phyloP scores from a whole-genome alignment of 2,888 invertebrate species.

The Morpho achilles region DNA sequence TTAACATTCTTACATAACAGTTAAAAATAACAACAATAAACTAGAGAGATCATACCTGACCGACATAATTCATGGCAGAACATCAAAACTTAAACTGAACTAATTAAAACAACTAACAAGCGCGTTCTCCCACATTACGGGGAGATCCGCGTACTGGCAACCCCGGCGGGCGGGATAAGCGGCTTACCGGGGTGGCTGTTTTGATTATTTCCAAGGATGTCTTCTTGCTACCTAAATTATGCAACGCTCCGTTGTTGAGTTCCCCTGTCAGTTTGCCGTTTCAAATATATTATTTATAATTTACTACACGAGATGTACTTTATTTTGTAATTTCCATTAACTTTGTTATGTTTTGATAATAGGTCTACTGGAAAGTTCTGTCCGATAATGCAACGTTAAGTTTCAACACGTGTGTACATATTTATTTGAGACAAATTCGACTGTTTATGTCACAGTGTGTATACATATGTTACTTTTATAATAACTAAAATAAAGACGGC shows the following conservation, averaged over 20 bases:
- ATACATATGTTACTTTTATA: too few species aligned
- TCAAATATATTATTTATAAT: slow-evolving; percentile 11
- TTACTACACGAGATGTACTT: too few species aligned
- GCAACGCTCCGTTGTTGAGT: slow-evolving; percentile 44
- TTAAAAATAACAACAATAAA: too few species aligned
- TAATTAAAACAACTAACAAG: slow-evolving; percentile 76
- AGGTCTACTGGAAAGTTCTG: too few species aligned
- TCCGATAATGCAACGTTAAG: too few species aligned
- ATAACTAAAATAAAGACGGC: too few species aligned
- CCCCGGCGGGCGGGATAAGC: slow-evolving; percentile 54
- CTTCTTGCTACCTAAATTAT: slow-evolving; percentile 76
- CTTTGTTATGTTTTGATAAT: not conserved
- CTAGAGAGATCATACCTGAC: slow-evolving; percentile 9
- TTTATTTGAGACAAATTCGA: too few species aligned
- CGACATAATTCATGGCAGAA: slow-evolving; percentile 19
- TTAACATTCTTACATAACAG: too few species aligned
- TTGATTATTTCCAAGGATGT: slow-evolving; percentile 77
- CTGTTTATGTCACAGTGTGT: too few species aligned
- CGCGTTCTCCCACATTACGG: slow-evolving; percentile 53
- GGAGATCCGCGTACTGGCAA: slow-evolving; percentile 48
- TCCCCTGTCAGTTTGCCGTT: slow-evolving; percentile 4
- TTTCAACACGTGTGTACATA: too few species aligned
- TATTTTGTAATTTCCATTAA: not conserved
- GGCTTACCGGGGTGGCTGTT: slow-evolving; percentile 64
- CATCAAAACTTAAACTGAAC: slow-evolving; percentile 54